phyloP scores from a whole-genome alignment of 2,888 invertebrate genomes.

The Achlya flavicornis region DNA sequence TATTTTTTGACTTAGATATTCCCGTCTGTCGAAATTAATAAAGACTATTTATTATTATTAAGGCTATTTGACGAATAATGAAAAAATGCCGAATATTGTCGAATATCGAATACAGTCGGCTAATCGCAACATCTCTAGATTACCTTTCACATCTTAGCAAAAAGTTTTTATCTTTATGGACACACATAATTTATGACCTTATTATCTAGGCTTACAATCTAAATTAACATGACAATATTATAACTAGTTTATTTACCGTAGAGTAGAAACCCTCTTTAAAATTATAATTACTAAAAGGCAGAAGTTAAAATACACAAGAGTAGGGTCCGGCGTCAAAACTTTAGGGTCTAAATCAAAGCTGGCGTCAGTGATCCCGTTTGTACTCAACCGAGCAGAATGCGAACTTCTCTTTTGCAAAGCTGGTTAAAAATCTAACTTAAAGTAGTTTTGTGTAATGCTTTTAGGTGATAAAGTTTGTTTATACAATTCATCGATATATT shows the following conservation, averaged over 20 bases:
- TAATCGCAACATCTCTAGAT: too few relatives aligned
- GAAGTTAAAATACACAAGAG: constrained; percentile 4
- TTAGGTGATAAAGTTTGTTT: neutral
- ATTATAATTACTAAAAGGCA: neutral
- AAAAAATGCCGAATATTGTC: too few relatives aligned
- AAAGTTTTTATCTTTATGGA: too few relatives aligned
- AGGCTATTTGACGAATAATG: too few relatives aligned
- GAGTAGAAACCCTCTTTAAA: neutral
- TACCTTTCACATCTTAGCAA: too few relatives aligned
- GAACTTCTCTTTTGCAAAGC: constrained; percentile 3
- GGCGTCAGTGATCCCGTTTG: constrained; percentile 5
- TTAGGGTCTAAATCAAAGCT: neutral
- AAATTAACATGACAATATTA: neutral
- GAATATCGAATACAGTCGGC: too few relatives aligned
- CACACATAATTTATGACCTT: too few relatives aligned
- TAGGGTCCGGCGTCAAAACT: neutral
- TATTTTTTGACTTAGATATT: too few relatives aligned
- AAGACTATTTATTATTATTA: too few relatives aligned
- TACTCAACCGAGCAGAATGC: constrained; percentile 2
- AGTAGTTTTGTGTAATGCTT: neutral
- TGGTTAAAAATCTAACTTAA: neutral
- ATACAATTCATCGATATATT: too few relatives aligned
- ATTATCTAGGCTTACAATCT: neutral
- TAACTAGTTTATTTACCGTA: neutral
- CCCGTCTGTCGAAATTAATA: too few relatives aligned